Percentiles rank a stretch among this genome's conserved stretches.
Evolutionary conservation across 2,888 invertebrate genomes (phyloP).

Genomic region (Sinelater perroti): DNA sequence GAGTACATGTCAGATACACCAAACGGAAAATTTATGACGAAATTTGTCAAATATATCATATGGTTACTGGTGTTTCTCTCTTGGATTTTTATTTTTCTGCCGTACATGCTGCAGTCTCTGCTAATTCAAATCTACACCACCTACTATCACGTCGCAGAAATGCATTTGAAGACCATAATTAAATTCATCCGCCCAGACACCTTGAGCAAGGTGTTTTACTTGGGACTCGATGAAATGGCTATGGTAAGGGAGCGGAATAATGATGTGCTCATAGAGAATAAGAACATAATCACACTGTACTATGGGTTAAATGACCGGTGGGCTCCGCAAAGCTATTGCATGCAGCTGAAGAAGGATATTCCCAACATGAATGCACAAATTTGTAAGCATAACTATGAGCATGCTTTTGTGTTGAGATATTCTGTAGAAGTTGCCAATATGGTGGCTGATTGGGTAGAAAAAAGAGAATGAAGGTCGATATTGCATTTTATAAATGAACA

Average conservation of each 20-base stretch:
- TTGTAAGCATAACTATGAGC: constrained; percentile 70
- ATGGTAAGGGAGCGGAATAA: constrained; percentile 73
- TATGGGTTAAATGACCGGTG: constrained; percentile 84
- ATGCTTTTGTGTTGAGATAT: constrained; percentile 82
- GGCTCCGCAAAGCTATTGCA: constrained; percentile 79
- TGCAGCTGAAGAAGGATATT: constrained; percentile 69
- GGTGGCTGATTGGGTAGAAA: constrained; percentile 53
- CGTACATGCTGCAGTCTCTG: constrained; percentile 62
- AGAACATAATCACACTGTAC: constrained; percentile 77
- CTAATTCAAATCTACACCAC: constrained; percentile 67
- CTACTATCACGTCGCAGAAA: constrained; percentile 63
- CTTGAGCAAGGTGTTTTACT: constrained; percentile 70
- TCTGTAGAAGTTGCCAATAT: constrained; percentile 65
- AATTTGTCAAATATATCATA: constrained; percentile 63
- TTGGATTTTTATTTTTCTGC: constrained; percentile 64
- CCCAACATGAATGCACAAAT: constrained; percentile 70
- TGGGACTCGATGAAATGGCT: constrained; percentile 86
- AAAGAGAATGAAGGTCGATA: too few relatives aligned
- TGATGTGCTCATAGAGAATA: constrained; percentile 66
- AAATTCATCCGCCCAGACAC: constrained; percentile 69
- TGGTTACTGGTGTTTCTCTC: constrained; percentile 59
- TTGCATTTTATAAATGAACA: too few relatives aligned
- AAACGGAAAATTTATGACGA: constrained; percentile 74
- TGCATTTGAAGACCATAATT: constrained; percentile 63
- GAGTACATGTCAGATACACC: constrained; percentile 80